Conservation (phyloP, 2,113 vertebrate species). For the Epinephelus lanceolatus region DNA sequence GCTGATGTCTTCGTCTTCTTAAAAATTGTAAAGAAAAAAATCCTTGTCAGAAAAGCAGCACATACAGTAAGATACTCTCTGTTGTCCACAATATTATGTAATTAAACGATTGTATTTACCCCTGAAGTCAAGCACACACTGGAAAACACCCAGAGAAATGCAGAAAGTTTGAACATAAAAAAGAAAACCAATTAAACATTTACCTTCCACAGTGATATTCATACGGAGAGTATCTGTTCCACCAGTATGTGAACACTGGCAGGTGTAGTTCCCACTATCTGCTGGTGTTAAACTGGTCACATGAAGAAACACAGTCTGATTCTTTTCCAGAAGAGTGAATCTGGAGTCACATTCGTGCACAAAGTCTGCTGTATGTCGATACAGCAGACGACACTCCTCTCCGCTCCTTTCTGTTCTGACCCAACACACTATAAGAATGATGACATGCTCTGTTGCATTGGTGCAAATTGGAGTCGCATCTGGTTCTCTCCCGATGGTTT, state of each 20-base stretch:
- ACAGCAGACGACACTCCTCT: conserved; percentile 14
- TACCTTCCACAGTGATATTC: too few relatives aligned
- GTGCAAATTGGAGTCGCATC: conserved; percentile 16
- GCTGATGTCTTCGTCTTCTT: too few relatives aligned
- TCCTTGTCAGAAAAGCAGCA: too few relatives aligned
- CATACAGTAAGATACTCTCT: too few relatives aligned
- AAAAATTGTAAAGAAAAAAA: too few relatives aligned
- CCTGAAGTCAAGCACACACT: too few relatives aligned
- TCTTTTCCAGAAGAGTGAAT: conserved; percentile 14
- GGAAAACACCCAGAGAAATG: too few relatives aligned
- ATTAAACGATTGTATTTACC: too few relatives aligned
- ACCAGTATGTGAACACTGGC: background rate
- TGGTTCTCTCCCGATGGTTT: background rate
- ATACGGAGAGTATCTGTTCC: background rate
- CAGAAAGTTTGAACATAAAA: too few relatives aligned
- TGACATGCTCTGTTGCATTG: fast-evolving
- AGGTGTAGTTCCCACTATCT: conserved; percentile 43
- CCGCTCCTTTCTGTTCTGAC: conserved; percentile 24
- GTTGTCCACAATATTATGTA: too few relatives aligned
- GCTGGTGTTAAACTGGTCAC: conserved; percentile 25
- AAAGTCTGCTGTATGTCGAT: fast-evolving
- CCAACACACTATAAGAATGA: background rate
- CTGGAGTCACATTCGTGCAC: conserved; percentile 34
- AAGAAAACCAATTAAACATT: too few relatives aligned
- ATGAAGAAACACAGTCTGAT: conserved; percentile 49